Percentiles rank a stretch among this genome's conserved stretches.
Evolutionary conservation across 2,888 invertebrate genomes (phyloP).

Genomic region (Melieria picta): DNA sequence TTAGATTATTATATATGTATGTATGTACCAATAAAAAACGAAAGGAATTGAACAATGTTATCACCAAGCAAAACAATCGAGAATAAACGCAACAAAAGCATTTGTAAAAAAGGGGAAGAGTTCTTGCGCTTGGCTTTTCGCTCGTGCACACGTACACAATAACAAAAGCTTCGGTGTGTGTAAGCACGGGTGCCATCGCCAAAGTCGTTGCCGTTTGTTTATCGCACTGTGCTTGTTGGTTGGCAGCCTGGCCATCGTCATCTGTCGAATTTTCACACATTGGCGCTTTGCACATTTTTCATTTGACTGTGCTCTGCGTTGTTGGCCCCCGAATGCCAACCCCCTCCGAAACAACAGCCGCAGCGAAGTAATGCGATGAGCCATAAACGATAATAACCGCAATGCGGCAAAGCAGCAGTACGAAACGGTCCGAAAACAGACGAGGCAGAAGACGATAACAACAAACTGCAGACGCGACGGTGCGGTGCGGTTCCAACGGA

Average conservation of each 20-base stretch:
- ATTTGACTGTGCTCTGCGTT: not conserved
- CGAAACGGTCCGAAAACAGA: conserved; percentile 57
- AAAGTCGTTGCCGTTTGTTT: not conserved
- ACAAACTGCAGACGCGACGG: not conserved
- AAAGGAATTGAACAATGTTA: no score
- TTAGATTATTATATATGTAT: no score
- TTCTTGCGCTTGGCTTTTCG: not conserved
- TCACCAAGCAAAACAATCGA: no score
- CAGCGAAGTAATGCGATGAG: conserved; percentile 41
- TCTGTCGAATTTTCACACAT: not conserved
- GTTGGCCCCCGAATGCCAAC: not conserved
- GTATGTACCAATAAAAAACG: no score
- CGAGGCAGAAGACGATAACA: conserved; percentile 5
- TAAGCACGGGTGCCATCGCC: not conserved
- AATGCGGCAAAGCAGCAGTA: conserved; percentile 65
- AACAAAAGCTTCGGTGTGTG: not conserved
- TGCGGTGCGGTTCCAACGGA: not conserved
- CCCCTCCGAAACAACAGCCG: not conserved
- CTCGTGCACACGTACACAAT: not conserved
- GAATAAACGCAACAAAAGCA: no score
- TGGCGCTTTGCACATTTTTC: not conserved
- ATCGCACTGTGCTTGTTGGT: not conserved
- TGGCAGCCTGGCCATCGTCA: not conserved
- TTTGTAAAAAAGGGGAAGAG: no score
- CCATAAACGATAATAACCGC: conserved; percentile 64